Conservation (phyloP, 30 jellyfish, hydroid and myxozoan genomes). For the Hydra vulgaris region DNA sequence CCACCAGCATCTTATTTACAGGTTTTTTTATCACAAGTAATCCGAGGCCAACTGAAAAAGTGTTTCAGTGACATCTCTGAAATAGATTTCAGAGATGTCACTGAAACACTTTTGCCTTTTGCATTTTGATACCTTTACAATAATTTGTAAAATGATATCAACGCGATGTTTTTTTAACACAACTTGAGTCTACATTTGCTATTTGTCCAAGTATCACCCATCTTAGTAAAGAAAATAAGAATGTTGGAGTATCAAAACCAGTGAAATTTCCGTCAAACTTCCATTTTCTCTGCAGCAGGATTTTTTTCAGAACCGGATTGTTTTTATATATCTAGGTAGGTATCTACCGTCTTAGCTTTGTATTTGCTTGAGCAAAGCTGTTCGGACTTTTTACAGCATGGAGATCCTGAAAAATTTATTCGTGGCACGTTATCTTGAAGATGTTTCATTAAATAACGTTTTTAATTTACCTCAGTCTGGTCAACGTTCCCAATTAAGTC, state of each 20-base stretch:
- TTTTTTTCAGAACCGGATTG: conserved; percentile 5
- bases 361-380: too few species aligned
- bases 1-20: conserved; percentile 20
- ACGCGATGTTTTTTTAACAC: neutral
- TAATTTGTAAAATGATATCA: conserved; percentile 9
- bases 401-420: too few species aligned
- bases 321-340: too few species aligned
- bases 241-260: conserved; percentile 20
- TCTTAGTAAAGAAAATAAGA: neutral
- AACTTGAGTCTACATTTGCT: neutral
- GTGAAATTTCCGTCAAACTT: conserved; percentile 17
- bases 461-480: conserved; percentile 9
- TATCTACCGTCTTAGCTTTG: conserved; percentile 9
- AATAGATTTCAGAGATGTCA: too few species aligned
- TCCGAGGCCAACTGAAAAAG: conserved; percentile 34
- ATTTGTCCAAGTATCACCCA: conserved; percentile 29
- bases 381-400: too few species aligned
- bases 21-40: conserved; percentile 17
- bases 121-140: conserved; percentile 7
- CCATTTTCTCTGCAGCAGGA: conserved; percentile 28
- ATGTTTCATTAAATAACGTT: neutral
- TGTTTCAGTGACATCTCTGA: conserved; percentile 2
- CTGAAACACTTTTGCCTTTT: neutral
- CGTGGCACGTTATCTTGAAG: neutral
- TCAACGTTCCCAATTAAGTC: neutral